Evolutionary conservation across 1,140 invertebrate species (phyloP), one percentile per base, ranked within the genome.

Genomic region (Brachionus paranguensis): DNA sequence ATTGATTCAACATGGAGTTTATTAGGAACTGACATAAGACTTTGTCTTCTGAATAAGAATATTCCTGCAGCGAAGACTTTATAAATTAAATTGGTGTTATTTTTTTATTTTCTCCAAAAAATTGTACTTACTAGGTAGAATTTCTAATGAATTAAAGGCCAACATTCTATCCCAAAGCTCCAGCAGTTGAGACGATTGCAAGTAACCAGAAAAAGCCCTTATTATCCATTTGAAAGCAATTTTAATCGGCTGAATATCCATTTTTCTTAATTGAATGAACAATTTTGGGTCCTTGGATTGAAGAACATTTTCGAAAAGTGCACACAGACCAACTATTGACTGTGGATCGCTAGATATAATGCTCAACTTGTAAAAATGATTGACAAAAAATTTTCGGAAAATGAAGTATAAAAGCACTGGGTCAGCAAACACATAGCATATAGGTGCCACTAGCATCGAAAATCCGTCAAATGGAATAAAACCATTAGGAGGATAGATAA

Each of bases 381-480:
- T 91, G 53, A 93, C 91, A 89, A 98, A 98, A 87, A 98, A 94
- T 10, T 95, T 93, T 47, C 95, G 91, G 88, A 97, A 97, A 2
- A 95, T 93, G 85, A 93, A 95, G 88, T 98, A 98, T 33, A 97
- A 91, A 29, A 92, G 91, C 0, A 94, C 92, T 0, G 95, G 93
- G 85, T 97, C 94, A 85, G 96, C 93, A 88, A 94, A 97, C 24
- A 98, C 88, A 87, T 96, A 98, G 88, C 96, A 97, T 86, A 98
- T 93, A 7, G 96, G 96, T 0, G 95, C 94, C 72, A 95, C 95
- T 96, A 89, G 97, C 96, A 98, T 97, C 8, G 95, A 94, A 88
- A 98, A 97, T 1, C 96, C 96, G 88, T 98, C 95, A 88, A 97
- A 98, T 7, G 96, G 96, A 86, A 98, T 95, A 17, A 98, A 93